Base-by-base conservation (phyloP, 1,140 invertebrate species). In the Argopecten irradians region DNA sequence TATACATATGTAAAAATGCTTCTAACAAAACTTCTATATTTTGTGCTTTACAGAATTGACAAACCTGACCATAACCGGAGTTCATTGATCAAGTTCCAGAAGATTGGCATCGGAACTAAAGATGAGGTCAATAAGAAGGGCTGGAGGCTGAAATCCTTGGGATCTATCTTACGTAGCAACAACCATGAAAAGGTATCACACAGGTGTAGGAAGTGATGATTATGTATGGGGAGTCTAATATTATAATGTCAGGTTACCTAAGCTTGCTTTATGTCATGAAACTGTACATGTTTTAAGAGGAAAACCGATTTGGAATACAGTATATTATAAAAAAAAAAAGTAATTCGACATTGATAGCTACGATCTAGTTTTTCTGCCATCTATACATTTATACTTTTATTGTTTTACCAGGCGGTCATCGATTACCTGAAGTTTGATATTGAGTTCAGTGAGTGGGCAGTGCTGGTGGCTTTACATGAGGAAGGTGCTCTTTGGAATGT, bases 391-490 rank as follows among this genome's bases (percentile, higher is more conserved):
- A 32, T 83, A 34, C 32, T 14, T 88, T 46, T 88, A 71, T 87
- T 83, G 82, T 19, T 86, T 28, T 90, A 89, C 0, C 86, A 92
- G 92, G 89, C 85, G 33, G 22, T 88, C 1, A 91, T 93, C 82
- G 92, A 93, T 84, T 93, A 93, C 86, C 34, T 93, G 13, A 93
- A 93, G 83, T 92, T 93, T 87, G 93, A 93, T 86, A 91, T 93
- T 34, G 93, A 93, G 82, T 93, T 90, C 46, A 88, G 39, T 1
- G 93, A 93, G 89, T 93, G 93, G 93, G 85, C 87, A 0, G 91
- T 91, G 5, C 82, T 93, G 19, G 83, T 89, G 82, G 83, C 90
- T 33, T 84, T 92, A 9, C 32, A 91, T 9, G 39, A 41, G 14
- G 93, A 93, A 22, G 88, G 86, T 28, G 86, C 92, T 33, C 88